phyloP scores from a whole-genome alignment of 2,113 vertebrate genomes.

The zebrafish (Danio rerio) region GRCz12tu NC_133195.1:17048001-17048500 shows the following conservation, averaged over 20 bases:
- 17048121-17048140: slow-evolving; percentile 33
- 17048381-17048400: too few species aligned
- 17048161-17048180: too few species aligned
- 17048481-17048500: too few species aligned
- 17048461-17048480: too few species aligned
- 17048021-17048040: slow-evolving; percentile 41
- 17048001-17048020: slow-evolving; percentile 45
- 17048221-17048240: background rate
- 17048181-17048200: too few species aligned
- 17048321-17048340: slow-evolving; percentile 6
- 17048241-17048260: background rate
- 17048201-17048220: too few species aligned
- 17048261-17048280: slow-evolving; percentile 16
- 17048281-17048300: slow-evolving; percentile 13
- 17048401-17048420: too few species aligned
- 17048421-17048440: too few species aligned
- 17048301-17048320: slow-evolving; percentile 11
- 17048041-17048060: too few species aligned
- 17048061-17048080: too few species aligned
- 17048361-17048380: too few species aligned
- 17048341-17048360: background rate
- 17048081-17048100: too few species aligned
- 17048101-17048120: slow-evolving; percentile 26
- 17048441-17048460: background rate
- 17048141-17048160: background rate